phyloP scores from a whole-genome alignment of 2,888 invertebrate genomes.

The Helobdella robusta region DNA sequence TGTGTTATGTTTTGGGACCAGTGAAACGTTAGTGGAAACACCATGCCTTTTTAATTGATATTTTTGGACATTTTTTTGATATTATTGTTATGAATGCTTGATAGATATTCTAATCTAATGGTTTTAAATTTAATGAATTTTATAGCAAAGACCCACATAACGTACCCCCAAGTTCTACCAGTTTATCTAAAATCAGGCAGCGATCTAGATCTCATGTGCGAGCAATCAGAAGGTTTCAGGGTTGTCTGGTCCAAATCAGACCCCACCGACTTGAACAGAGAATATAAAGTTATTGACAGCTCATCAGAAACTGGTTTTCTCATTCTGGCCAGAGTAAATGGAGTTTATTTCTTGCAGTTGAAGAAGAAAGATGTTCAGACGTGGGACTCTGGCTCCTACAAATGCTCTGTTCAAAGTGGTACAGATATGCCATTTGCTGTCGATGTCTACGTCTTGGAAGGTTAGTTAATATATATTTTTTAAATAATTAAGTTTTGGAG shows the following conservation, averaged over 20 bases:
- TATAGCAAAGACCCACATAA: constrained; percentile 21
- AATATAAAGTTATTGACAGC: constrained; percentile 22
- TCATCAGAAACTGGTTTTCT: constrained; percentile 8
- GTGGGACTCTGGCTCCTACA: constrained; percentile 26
- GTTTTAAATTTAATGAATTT: no score
- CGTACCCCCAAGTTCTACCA: constrained; percentile 15
- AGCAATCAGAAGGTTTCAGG: constrained; percentile 19
- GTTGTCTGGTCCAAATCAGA: constrained; percentile 18
- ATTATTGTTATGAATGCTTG: no score
- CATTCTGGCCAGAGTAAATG: neutral
- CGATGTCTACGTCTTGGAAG: constrained; percentile 25
- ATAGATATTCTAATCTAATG: no score
- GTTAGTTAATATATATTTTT: constrained; percentile 3
- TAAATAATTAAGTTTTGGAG: neutral
- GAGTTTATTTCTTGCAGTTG: constrained; percentile 12
- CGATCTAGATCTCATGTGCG: constrained; percentile 18
- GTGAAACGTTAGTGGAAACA: no score
- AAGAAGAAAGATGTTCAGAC: constrained; percentile 12
- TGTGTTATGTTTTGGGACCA: no score
- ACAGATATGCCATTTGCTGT: constrained; percentile 17
- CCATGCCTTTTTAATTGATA: no score
- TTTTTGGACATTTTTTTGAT: no score
- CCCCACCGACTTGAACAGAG: neutral
- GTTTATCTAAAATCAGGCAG: constrained; percentile 23
- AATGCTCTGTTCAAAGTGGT: constrained; percentile 13